Evolutionary conservation across 2,888 invertebrate species (phyloP).

Genomic region (Acrobasis repandana): DNA sequence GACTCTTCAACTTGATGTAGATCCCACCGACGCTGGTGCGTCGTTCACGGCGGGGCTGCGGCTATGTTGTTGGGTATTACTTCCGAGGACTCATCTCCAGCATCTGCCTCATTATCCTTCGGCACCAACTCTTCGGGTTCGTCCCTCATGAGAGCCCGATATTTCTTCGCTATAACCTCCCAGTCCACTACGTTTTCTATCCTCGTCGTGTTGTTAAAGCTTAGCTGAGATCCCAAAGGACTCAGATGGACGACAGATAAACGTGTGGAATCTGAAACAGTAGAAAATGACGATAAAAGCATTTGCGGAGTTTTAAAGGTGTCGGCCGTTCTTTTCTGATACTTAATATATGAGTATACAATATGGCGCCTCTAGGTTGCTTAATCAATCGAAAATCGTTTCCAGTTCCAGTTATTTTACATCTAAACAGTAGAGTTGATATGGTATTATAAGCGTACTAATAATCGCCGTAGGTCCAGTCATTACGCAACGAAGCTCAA

Average conservation of each 20-base stretch:
- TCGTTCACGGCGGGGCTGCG: constrained; percentile 64
- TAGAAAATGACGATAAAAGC: not conserved
- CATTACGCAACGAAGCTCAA: too few relatives aligned
- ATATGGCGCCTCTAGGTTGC: too few relatives aligned
- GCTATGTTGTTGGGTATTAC: constrained; percentile 70
- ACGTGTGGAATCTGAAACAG: constrained; percentile 86
- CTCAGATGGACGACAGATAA: constrained; percentile 91
- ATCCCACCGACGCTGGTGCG: not conserved
- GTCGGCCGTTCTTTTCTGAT: too few relatives aligned
- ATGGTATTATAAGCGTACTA: too few relatives aligned
- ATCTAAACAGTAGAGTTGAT: too few relatives aligned
- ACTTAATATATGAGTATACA: too few relatives aligned
- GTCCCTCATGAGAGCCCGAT: constrained; percentile 86
- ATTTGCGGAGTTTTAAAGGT: not conserved
- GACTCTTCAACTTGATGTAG: not conserved
- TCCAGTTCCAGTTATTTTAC: too few relatives aligned
- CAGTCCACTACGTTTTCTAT: constrained; percentile 96
- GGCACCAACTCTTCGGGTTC: constrained; percentile 65
- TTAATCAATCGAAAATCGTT: too few relatives aligned
- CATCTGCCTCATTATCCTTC: constrained; percentile 68
- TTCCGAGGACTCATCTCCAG: constrained; percentile 70
- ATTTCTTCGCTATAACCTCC: constrained; percentile 95
- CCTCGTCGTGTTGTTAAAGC: constrained; percentile 89
- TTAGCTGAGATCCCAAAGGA: constrained; percentile 92
- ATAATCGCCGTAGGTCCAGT: too few relatives aligned